Evolutionary conservation across 2,888 invertebrate species (phyloP).

Genomic region (Uloborus plumipes): DNA sequence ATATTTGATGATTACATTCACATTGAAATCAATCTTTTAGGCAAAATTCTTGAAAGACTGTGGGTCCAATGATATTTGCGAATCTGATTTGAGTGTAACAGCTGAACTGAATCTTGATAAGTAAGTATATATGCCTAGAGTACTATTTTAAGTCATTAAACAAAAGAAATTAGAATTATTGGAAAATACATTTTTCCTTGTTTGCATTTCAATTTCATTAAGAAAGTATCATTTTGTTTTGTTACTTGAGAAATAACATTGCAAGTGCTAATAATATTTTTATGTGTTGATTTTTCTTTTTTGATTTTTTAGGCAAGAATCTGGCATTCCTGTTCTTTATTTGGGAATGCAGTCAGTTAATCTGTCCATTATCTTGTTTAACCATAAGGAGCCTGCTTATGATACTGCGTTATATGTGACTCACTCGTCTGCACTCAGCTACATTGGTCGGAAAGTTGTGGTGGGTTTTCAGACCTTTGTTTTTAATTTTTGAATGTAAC

Average conservation of each 20-base stretch:
- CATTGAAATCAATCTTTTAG: slow-evolving; percentile 4
- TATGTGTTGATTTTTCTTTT: not conserved
- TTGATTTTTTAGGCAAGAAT: slow-evolving; percentile 60
- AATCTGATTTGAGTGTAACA: slow-evolving; percentile 82
- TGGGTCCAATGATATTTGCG: slow-evolving; percentile 80
- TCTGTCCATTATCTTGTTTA: slow-evolving; percentile 82
- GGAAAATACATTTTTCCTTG: too few species aligned
- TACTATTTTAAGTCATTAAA: too few species aligned
- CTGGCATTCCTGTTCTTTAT: slow-evolving; percentile 71
- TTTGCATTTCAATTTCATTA: too few species aligned
- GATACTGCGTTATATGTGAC: slow-evolving; percentile 85
- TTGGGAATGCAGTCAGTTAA: slow-evolving; percentile 84
- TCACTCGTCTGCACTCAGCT: slow-evolving; percentile 84
- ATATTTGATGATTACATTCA: not conserved
- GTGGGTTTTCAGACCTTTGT: slow-evolving; percentile 18
- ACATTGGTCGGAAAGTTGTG: slow-evolving; percentile 76
- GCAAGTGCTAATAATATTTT: too few species aligned
- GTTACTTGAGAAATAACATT: too few species aligned
- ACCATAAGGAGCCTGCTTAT: slow-evolving; percentile 89
- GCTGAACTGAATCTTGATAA: slow-evolving; percentile 77
- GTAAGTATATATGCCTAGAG: slow-evolving; percentile 70
- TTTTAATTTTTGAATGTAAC: too few species aligned
- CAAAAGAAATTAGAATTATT: too few species aligned
- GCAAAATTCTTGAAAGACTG: slow-evolving; percentile 67
- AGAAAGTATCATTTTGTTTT: too few species aligned